These are phyloP conservation scores for Bergia puertoricense DNA, from an alignment of 92 coral and sea anemone species.

Conservation along the genomic window DNA sequence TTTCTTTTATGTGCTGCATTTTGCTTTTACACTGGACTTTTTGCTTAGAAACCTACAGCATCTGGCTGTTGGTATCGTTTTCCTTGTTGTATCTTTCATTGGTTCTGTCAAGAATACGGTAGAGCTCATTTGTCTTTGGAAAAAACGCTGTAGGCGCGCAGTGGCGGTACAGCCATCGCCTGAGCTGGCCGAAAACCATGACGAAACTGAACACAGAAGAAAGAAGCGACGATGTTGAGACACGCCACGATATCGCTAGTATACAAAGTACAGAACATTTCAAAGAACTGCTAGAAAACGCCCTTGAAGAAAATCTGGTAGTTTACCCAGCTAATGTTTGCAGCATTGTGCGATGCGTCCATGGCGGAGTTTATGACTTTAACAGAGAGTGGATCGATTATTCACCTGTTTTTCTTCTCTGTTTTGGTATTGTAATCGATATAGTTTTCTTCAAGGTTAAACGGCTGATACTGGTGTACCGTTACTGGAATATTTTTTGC, in stretches of 20 bases:
- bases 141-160: neutral
- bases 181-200: neutral
- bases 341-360: neutral
- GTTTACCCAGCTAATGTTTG: conserved; percentile 5
- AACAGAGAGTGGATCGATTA: neutral
- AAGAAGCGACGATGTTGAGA: neutral
- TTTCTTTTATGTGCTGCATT: neutral
- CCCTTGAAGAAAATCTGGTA: neutral
- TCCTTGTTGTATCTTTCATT: neutral
- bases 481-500: neutral
- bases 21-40: neutral
- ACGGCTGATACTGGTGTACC: neutral
- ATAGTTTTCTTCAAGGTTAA: conserved; percentile 1
- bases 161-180: neutral
- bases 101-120: neutral
- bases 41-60: neutral
- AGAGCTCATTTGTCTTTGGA: neutral
- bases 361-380: conserved; percentile 2
- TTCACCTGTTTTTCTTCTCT: neutral
- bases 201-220: neutral
- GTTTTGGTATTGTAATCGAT: neutral
- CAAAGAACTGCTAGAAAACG: neutral
- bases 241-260: neutral
- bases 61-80: neutral
- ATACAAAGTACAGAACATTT: neutral